Conservation (phyloP, 1,140 invertebrate species). For the Calycopis cecrops region DNA sequence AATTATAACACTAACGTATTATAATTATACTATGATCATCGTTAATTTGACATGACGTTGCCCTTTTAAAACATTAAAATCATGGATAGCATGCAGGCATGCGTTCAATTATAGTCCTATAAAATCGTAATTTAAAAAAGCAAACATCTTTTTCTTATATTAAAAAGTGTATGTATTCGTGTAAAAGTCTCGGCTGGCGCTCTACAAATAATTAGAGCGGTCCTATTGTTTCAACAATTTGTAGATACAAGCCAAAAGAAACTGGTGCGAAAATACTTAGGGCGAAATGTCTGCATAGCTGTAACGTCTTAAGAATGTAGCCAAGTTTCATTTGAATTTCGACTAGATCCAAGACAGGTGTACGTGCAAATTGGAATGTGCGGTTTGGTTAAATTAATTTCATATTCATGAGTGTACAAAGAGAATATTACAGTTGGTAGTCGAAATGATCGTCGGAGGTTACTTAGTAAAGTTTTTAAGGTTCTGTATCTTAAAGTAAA, state of each 20-base stretch:
- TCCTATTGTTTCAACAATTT: slow-evolving; percentile 7
- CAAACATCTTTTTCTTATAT: slow-evolving; percentile 2
- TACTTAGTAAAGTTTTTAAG: no score
- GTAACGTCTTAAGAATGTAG: background rate
- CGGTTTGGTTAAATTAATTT: no score
- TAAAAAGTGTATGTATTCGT: background rate
- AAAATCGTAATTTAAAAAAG: background rate
- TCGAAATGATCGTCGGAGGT: no score
- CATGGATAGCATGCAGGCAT: no score
- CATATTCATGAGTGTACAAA: no score
- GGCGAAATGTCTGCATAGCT: background rate
- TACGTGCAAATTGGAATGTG: no score
- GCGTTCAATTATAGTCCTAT: background rate
- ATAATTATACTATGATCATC: no score
- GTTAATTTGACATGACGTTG: no score
- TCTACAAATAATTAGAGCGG: background rate
- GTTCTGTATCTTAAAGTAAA: no score
- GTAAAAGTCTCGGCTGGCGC: slow-evolving; percentile 2
- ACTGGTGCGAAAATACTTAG: slow-evolving; percentile 7
- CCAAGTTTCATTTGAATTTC: background rate
- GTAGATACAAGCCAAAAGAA: slow-evolving; percentile 7
- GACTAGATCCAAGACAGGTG: background rate
- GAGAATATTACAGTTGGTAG: no score
- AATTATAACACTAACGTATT: no score
- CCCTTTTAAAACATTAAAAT: no score